Base-by-base conservation (phyloP, 1,140 invertebrate genomes). In the Aleiodes sp. region DNA sequence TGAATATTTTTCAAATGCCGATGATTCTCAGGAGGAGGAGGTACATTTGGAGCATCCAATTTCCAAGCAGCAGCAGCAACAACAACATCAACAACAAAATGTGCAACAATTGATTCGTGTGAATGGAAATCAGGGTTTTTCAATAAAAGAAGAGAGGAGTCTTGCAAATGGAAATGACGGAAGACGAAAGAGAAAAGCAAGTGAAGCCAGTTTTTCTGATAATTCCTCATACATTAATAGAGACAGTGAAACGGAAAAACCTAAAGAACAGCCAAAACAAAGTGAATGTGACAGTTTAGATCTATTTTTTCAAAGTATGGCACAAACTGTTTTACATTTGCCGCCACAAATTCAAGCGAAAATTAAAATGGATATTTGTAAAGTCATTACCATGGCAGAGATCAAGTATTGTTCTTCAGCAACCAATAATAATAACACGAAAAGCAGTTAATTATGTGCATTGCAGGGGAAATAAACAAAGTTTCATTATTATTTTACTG, bases 261-360 rank as follows among this genome's bases (percentile, higher is more conserved):
- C 28, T 9, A 6, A 65, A 35, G 35, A 65, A 24, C 28, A 29
- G n/a, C n/a, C n/a, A n/a, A n/a, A n/a, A n/a, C n/a, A n/a, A n/a
- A 4, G 57, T 8, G 39, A 52, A 16, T 8, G 16, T 8, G 46
- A 71, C 7, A 68, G 69, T 68, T 28, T 79, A 8, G 76, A 81
- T 39, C 37, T 70, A 33, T 79, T 81, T 74, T 79, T 81, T 67
- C 70, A 75, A 37, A 78, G 77, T 33, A 76, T 81, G 74, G 75
- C 75, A 2, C 67, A 76, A 29, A 71, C 68, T 8, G 76, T 79
- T 31, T 10, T 75, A 8, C 61, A 62, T 26, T 66, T 80, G 21
- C 74, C 79, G 1, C 52, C 70, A 0, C 70, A 75, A 31, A 39
- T 71, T 2, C 77, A 80, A 70, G 72, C 73, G 1, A 71, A 73